phyloP scores from a whole-genome alignment of 2,113 vertebrate genomes.

The Cochlearius cochlearius region DNA sequence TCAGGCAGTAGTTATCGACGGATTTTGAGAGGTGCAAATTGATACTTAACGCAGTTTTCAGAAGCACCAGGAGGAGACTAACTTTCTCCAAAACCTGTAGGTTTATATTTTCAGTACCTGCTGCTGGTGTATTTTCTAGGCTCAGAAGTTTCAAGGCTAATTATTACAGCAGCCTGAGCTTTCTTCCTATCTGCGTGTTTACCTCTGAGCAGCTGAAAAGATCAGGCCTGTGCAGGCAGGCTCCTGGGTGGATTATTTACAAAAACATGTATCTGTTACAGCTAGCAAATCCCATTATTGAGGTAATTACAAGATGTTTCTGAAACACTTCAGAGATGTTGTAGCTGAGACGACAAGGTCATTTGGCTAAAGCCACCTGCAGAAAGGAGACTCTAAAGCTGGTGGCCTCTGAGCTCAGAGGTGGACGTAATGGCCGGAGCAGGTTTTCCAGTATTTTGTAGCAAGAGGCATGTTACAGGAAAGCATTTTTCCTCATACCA shows the following conservation, averaged over 20 bases:
- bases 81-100: not conserved
- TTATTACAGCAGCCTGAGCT: constrained; percentile 5
- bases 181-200: constrained; percentile 47
- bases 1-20: not conserved
- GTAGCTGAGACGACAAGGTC: not conserved
- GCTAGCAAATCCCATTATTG: constrained; percentile 11
- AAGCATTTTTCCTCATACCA: not conserved
- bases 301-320: constrained; percentile 44
- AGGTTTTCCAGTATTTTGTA: not conserved
- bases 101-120: not conserved
- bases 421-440: not conserved
- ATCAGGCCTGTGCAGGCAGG: not conserved
- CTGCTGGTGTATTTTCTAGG: not conserved
- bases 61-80: not conserved
- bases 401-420: not conserved
- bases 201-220: constrained; percentile 42
- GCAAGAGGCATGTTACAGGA: not conserved
- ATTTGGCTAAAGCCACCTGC: not conserved
- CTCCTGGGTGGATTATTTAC: constrained; percentile 13
- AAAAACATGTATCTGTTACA: not conserved
- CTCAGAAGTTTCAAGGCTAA: constrained; percentile 2
- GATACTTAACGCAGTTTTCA: not conserved
- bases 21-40: not conserved
- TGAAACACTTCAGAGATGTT: not conserved
- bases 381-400: not conserved